Evolutionary conservation across 2,888 invertebrate genomes (phyloP).

Genomic region (Oscheius sp.): DNA sequence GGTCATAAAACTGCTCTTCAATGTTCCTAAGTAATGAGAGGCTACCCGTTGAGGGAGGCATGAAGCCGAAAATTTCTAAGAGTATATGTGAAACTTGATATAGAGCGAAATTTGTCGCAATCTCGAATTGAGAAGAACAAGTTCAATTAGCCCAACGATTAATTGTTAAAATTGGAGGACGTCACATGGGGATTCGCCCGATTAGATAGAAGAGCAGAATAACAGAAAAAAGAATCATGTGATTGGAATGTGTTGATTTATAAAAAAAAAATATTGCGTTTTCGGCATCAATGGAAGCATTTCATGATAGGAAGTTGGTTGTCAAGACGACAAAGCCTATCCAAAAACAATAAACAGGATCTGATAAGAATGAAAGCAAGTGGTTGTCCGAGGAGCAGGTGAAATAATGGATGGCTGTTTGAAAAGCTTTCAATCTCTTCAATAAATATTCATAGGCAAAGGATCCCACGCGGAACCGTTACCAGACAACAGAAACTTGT

Average conservation of each 20-base stretch:
- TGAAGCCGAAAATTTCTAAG: neutral
- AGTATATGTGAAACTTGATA: neutral
- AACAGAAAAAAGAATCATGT: neutral
- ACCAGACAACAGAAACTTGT: neutral
- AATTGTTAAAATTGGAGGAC: conserved; percentile 7
- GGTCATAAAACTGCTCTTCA: conserved; percentile 3
- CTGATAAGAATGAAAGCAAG: no score
- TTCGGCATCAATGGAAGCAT: no score
- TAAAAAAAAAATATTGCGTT: neutral
- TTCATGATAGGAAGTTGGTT: no score
- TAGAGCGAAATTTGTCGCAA: neutral
- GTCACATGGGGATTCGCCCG: neutral
- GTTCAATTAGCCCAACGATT: conserved; percentile 18
- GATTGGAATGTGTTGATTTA: neutral
- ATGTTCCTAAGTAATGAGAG: conserved; percentile 4
- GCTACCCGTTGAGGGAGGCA: conserved; percentile 27
- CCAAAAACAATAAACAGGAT: no score
- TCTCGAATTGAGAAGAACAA: neutral
- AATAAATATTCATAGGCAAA: neutral
- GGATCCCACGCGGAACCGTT: neutral
- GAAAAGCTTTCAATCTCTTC: no score
- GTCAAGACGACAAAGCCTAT: no score
- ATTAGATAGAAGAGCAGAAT: neutral
- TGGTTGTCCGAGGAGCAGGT: no score
- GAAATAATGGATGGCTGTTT: no score